Base-by-base conservation (phyloP, 2,888 invertebrate species). In the Buathra laborator region DNA sequence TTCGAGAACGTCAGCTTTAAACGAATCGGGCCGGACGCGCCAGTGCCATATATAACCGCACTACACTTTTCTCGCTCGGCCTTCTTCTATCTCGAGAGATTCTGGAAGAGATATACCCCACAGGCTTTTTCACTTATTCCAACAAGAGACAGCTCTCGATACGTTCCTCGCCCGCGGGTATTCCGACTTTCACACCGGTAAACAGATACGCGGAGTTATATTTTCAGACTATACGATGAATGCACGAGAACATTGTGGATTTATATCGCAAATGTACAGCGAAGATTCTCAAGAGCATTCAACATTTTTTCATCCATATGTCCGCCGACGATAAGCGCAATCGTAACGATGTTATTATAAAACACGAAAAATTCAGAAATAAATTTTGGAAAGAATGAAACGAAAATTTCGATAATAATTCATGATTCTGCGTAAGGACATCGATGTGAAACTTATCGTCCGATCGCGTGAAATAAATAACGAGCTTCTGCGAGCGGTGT, bases 1-100 rank as follows among this genome's bases (percentile, higher is more conserved):
- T 53, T 37, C 56, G 12, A 43, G 71, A 56, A 44, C 71, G 14
- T 71, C 71, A 43, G 56, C 71, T 71, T 56, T 71, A 56, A 71
- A 53, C 14, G 43, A 56, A 71, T 71, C 14, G 43, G 53, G 12
- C 71, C 71, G 71, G 53, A 71, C 37, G 16, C 37, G 37, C 37
- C 70, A 10, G 14, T 32, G 53, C 16, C 51, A 70, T 24, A 71
- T 53, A 53, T 37, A 56, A 19, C 14, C 5, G 16, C 43, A n/a
- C 37, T 59, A 14, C 72, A 14, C n/a, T 72, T 59, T 72, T 29
- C 44, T 0, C 44, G 24, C 72, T 59, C 59, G 44, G 72, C 19
- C 7, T 29, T 29, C 16, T 10, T 9, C 71, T 43, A 48, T 37
- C 37, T 71, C 70, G 53, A 2, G 32, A 70, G 51, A 53, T 71